Evolutionary conservation across 2,888 invertebrate species (phyloP), one percentile per base, ranked within the genome.

Genomic region (Spatulosminthurus flaviceps): DNA sequence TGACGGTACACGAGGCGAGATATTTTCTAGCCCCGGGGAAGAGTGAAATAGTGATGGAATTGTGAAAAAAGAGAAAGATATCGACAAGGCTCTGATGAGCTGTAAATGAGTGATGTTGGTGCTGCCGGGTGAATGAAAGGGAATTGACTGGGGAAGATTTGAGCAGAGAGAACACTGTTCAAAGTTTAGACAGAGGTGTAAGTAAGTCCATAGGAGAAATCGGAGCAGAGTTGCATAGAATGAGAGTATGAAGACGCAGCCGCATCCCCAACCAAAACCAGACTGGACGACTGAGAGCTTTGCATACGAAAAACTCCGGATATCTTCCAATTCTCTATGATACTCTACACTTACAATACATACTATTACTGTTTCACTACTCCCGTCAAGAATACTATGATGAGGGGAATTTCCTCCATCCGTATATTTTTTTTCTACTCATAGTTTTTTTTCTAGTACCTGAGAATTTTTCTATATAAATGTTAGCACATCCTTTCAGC

Each of bases 211-310:
- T 22, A n/a, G 7, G 42, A 71, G 42, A 71, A 71, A 71, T 34
- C 71, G 29, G 22, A 21, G 41, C 26, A 26, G 28, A 51, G 74
- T 28, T 28, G 11, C 64, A 64, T n/a, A 61, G 24, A 64, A 2
- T 2, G 1, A 0, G 4, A 21, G 21, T 22, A 61, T 22, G 24
- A 16, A 67, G 67, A 76, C 76, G 76, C 76, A 76, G 76, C 13
- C 76, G 76, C 76, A 76, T 76, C 76, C 51, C 9, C 42, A 0
- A 22, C 26, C 16, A 19, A 24, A 42, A 16, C 61, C 61, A n/a
- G 28, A 28, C 73, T 61, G 29, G 60, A 19, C 4, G 71, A 13
- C 21, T 16, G 13, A 60, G 61, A 73, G 61, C 24, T 72, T 24
- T 34, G 22, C 71, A 43, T 51, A 43, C 13, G 24, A 24, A 72